These are phyloP conservation scores for Pedetes capensis DNA, from an alignment of 2,113 vertebrate species.

Conservation along the genomic window DNA sequence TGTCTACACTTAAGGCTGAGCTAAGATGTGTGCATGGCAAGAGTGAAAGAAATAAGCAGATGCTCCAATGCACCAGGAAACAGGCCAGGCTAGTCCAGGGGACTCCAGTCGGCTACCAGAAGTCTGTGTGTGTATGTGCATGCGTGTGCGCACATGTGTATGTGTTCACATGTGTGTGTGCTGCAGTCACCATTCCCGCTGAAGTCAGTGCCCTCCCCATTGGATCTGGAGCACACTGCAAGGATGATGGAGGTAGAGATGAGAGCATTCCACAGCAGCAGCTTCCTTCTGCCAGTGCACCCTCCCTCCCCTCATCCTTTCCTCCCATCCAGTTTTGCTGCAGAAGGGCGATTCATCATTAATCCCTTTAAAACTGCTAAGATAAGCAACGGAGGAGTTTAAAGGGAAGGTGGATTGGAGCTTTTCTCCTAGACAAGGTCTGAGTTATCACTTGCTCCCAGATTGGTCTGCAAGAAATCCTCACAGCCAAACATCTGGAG, in stretches of 20 bases:
- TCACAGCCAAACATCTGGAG: slow-evolving; percentile 1
- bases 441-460: slow-evolving; percentile 52
- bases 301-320: background rate
- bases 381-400: slow-evolving; percentile 50
- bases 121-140: background rate
- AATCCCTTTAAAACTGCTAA: slow-evolving; percentile 55
- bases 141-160: background rate
- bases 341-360: slow-evolving; percentile 10
- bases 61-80: background rate
- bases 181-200: background rate
- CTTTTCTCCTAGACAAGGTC: background rate
- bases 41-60: background rate
- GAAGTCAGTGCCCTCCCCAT: background rate
- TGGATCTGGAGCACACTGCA: background rate
- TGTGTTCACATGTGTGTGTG: background rate
- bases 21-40: background rate
- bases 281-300: background rate
- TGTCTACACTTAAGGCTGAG: background rate
- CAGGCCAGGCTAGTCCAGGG: background rate
- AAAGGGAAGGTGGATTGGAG: slow-evolving; percentile 22
- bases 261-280: background rate
- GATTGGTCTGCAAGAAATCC: slow-evolving; percentile 12
- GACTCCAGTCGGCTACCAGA: background rate
- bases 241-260: background rate
- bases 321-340: background rate